Conservation (phyloP, 2,113 vertebrate genomes). For the Dicerorhinus sumatrensis region DNA sequence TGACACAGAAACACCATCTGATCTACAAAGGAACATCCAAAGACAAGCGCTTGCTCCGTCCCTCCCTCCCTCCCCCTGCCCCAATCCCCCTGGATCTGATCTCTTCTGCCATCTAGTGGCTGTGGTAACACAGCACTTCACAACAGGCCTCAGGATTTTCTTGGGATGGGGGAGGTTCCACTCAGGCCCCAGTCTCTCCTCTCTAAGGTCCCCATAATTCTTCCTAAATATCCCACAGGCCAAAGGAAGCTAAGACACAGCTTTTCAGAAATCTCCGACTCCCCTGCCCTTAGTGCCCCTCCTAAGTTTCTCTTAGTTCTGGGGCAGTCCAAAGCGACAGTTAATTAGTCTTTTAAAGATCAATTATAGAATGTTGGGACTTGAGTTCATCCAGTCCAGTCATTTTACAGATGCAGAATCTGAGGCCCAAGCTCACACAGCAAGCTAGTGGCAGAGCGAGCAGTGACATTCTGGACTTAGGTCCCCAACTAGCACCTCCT, state of each 20-base stretch:
- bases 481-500: conserved; percentile 12
- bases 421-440: not conserved
- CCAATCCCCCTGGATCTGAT: not conserved
- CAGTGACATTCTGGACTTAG: not conserved
- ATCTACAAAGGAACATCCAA: not conserved
- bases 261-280: not conserved
- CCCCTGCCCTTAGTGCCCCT: not conserved
- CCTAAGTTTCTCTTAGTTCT: not conserved
- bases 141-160: not conserved
- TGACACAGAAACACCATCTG: not conserved
- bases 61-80: too few species aligned
- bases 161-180: not conserved
- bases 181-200: not conserved
- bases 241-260: not conserved
- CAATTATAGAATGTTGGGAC: not conserved
- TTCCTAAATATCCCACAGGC: not conserved
- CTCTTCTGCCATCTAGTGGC: conserved; percentile 68
- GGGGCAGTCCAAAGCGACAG: not conserved
- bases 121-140: not conserved
- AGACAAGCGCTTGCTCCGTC: not conserved
- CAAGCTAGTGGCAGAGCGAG: not conserved
- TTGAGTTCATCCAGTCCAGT: not conserved
- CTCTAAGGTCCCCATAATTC: not conserved
- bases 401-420: not conserved
- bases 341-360: not conserved